These are phyloP conservation scores for Sepioteuthis lessoniana DNA, from an alignment of 2,888 invertebrate species.

Conservation along the genomic window DNA sequence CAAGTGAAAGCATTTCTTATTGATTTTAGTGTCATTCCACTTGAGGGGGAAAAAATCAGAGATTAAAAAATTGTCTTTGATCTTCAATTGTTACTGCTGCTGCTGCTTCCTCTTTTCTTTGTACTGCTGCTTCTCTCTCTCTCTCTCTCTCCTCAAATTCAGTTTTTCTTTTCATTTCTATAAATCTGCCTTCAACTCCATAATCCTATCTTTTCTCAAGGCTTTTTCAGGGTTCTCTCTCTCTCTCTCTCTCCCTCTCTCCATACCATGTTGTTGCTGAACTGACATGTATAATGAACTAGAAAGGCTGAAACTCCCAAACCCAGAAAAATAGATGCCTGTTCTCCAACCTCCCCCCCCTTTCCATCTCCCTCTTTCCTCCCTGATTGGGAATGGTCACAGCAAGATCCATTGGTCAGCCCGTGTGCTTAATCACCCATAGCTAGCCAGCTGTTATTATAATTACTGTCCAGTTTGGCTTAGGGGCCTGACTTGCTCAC, in stretches of 20 bases:
- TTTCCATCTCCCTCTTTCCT: neutral
- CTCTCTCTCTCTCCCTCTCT: neutral
- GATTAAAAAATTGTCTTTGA: neutral
- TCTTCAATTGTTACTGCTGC: neutral
- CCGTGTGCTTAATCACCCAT: neutral
- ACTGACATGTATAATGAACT: slow-evolving; percentile 6
- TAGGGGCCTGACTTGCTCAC: neutral
- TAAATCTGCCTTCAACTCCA: neutral
- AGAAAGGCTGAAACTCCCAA: neutral
- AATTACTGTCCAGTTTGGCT: slow-evolving; percentile 23
- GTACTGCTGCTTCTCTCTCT: neutral
- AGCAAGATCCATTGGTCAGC: neutral
- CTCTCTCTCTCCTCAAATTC: neutral
- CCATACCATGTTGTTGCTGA: neutral
- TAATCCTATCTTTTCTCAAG: neutral
- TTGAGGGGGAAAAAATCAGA: neutral
- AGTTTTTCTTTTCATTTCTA: neutral
- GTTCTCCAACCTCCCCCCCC: neutral
- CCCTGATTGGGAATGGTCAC: slow-evolving; percentile 5
- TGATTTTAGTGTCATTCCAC: neutral
- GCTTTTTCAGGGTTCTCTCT: neutral
- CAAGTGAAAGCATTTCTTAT: neutral
- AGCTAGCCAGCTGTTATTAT: slow-evolving; percentile 15
- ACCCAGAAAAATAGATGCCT: neutral
- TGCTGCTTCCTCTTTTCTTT: neutral